phyloP scores from a whole-genome alignment of 2,888 invertebrate genomes.

The Pterostichus niger region DNA sequence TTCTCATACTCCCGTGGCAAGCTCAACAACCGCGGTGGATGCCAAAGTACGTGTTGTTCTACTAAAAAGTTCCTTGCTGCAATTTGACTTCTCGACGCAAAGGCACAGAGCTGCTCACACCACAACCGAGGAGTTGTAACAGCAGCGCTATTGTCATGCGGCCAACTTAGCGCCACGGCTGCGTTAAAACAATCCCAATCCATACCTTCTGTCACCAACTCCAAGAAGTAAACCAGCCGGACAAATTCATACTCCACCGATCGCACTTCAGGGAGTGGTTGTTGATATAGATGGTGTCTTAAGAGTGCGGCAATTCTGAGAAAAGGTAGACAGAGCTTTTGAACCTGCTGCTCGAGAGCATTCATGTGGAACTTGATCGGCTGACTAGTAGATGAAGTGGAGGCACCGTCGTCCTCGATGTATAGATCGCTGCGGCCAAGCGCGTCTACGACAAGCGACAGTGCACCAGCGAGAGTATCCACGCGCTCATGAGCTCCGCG shows the following conservation, averaged over 20 bases:
- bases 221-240: constrained; percentile 87
- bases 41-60: constrained; percentile 88
- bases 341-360: constrained; percentile 80
- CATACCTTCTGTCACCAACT: constrained; percentile 85
- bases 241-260: constrained; percentile 87
- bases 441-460: constrained; percentile 77
- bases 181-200: constrained; percentile 84
- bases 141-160: constrained; percentile 75
- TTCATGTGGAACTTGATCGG: constrained; percentile 74
- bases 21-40: constrained; percentile 89
- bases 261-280: constrained; percentile 83
- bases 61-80: constrained; percentile 85
- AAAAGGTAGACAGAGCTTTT: constrained; percentile 90
- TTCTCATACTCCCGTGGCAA: constrained; percentile 95
- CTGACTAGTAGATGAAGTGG: constrained; percentile 68
- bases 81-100: constrained; percentile 79
- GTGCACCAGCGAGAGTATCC: constrained; percentile 75
- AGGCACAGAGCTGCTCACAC: constrained; percentile 84
- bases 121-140: constrained; percentile 82
- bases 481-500: constrained; percentile 72
- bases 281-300: constrained; percentile 86
- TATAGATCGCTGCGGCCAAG: constrained; percentile 81
- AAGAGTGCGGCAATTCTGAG: constrained; percentile 90
- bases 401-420: constrained; percentile 80
- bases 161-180: constrained; percentile 82